phyloP scores from a whole-genome alignment of 2,797 vertebrate genomes.

The Otus scops region DNA sequence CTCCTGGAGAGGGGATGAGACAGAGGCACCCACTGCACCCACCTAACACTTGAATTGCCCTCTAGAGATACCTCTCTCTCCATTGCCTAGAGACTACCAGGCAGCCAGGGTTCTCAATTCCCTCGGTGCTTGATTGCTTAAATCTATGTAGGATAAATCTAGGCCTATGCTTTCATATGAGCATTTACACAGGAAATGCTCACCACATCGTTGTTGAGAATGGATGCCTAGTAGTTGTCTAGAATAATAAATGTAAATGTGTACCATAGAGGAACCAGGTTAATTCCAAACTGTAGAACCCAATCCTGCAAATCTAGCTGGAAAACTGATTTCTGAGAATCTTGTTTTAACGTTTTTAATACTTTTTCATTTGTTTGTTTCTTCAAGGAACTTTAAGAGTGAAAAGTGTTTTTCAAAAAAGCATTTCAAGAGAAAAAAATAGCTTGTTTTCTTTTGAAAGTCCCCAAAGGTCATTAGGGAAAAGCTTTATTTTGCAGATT shows the following conservation, averaged over 20 bases:
- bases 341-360: not conserved
- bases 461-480: not conserved
- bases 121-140: not conserved
- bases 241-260: not conserved
- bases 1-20: not conserved
- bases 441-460: not conserved
- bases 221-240: not conserved
- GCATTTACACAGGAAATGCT: not conserved
- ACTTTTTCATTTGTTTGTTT: not conserved
- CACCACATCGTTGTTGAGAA: not conserved
- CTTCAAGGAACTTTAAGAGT: not conserved
- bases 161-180: not conserved
- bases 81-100: not conserved
- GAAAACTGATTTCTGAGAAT: not conserved
- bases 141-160: not conserved
- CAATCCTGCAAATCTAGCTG: not conserved
- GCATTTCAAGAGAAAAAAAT: not conserved
- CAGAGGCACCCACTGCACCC: accelerated
- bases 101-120: not conserved
- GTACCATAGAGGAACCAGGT: not conserved
- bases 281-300: not conserved
- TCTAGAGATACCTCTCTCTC: not conserved
- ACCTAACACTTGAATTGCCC: not conserved
- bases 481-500: not conserved
- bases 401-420: not conserved